Evolutionary conservation across 2,113 vertebrate species (phyloP).

Genomic region (Pyrgilauda ruficollis): DNA sequence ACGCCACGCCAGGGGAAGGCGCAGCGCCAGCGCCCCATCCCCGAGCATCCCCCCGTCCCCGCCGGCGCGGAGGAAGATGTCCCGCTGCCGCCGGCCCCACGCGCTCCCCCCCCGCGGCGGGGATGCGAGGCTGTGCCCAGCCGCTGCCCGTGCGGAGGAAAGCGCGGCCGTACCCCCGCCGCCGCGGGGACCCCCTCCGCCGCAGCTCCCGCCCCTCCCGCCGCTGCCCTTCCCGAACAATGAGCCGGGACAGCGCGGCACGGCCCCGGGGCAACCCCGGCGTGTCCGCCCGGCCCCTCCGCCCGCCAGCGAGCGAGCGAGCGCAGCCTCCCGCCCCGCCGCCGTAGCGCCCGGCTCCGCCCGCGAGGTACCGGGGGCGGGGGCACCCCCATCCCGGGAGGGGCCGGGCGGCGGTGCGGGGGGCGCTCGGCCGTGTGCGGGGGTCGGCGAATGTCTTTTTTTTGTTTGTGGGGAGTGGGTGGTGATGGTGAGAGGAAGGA

Average conservation of each 20-base stretch:
- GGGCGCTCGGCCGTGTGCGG: too few relatives aligned
- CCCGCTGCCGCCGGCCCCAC: background rate
- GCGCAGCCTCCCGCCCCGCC: too few relatives aligned
- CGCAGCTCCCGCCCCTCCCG: background rate
- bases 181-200: background rate
- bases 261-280: background rate
- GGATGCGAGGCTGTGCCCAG: background rate
- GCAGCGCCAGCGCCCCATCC: background rate
- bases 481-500: background rate
- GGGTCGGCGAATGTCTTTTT: too few relatives aligned
- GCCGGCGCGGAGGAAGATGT: background rate
- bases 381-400: too few relatives aligned
- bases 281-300: background rate
- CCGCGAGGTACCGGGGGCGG: too few relatives aligned
- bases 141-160: background rate
- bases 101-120: too few relatives aligned
- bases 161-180: background rate
- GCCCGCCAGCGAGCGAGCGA: too few relatives aligned
- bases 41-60: background rate
- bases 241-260: slow-evolving; percentile 18
- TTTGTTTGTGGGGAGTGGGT: background rate
- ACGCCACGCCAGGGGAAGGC: too few relatives aligned
- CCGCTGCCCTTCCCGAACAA: slow-evolving; percentile 53
- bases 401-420: too few relatives aligned
- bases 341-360: too few relatives aligned